These are phyloP conservation scores for Eurosta solidaginis DNA, from an alignment of 1,140 invertebrate genomes.

Conservation along the genomic window DNA sequence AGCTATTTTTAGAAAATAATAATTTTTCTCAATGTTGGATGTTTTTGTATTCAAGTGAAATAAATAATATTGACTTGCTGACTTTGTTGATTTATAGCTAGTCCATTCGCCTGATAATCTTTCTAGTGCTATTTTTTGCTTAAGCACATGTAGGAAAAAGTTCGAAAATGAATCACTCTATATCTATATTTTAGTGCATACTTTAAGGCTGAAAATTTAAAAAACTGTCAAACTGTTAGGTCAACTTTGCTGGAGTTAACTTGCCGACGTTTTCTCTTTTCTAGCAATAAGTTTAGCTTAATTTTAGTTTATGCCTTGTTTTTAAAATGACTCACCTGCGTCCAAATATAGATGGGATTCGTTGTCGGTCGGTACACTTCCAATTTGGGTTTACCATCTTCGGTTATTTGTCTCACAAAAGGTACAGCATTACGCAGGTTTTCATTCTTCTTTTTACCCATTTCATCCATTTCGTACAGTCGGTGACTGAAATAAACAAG, in stretches of 20 bases:
- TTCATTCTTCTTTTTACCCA: slow-evolving; percentile 63
- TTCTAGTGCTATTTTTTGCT: too few species aligned
- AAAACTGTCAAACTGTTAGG: too few species aligned
- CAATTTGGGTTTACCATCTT: slow-evolving; percentile 59
- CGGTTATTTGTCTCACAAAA: slow-evolving; percentile 63
- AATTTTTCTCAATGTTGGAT: background rate
- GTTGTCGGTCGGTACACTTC: slow-evolving; percentile 62
- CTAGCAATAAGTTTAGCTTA: background rate
- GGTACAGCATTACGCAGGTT: slow-evolving; percentile 65
- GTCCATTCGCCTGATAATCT: background rate
- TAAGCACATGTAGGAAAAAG: too few species aligned
- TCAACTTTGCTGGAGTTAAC: too few species aligned
- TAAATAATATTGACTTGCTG: background rate
- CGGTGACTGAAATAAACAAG: slow-evolving; percentile 44
- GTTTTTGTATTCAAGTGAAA: background rate
- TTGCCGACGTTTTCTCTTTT: too few species aligned
- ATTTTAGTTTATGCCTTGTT: too few species aligned
- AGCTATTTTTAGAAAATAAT: background rate
- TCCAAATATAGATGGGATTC: slow-evolving; percentile 64
- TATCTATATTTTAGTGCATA: too few species aligned
- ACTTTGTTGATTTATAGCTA: background rate
- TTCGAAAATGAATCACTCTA: too few species aligned
- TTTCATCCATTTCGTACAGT: slow-evolving; percentile 67
- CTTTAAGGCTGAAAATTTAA: too few species aligned
- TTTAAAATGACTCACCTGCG: slow-evolving; percentile 60